phyloP scores from a whole-genome alignment of 1,140 invertebrate genomes.

The Formica selysi region DNA sequence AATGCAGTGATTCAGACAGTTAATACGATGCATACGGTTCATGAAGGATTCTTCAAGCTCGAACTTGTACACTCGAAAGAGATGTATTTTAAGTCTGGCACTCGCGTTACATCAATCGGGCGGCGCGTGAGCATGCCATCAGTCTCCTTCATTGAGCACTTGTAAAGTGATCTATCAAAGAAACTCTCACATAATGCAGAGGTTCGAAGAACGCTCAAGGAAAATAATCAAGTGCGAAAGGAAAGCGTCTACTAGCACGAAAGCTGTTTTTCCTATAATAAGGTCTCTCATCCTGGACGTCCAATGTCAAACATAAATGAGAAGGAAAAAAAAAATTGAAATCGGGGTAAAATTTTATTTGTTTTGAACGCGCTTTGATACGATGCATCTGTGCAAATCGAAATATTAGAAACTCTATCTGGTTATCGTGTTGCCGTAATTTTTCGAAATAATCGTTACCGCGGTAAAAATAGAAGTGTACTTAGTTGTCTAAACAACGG shows the following conservation, averaged over 20 bases:
- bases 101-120: slow-evolving; percentile 39
- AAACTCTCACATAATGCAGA: neutral
- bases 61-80: slow-evolving; percentile 22
- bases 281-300: neutral
- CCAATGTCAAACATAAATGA: neutral
- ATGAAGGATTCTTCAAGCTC: slow-evolving; percentile 26
- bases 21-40: slow-evolving; percentile 16
- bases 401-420: neutral
- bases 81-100: slow-evolving; percentile 52
- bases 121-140: slow-evolving; percentile 22
- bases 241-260: neutral
- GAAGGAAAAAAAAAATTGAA: neutral
- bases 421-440: neutral
- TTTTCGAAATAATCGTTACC: neutral
- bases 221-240: slow-evolving; percentile 30
- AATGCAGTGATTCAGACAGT: slow-evolving; percentile 38
- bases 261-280: neutral
- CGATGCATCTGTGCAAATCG: neutral
- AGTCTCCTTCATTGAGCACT: slow-evolving; percentile 57
- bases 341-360: neutral
- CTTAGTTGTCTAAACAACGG: slow-evolving; percentile 29
- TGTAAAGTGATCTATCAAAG: slow-evolving; percentile 49
- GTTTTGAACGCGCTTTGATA: neutral
- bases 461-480: neutral
- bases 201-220: neutral